Conservation (phyloP, 2,888 invertebrate genomes). For the Pimpla rufipes region DNA sequence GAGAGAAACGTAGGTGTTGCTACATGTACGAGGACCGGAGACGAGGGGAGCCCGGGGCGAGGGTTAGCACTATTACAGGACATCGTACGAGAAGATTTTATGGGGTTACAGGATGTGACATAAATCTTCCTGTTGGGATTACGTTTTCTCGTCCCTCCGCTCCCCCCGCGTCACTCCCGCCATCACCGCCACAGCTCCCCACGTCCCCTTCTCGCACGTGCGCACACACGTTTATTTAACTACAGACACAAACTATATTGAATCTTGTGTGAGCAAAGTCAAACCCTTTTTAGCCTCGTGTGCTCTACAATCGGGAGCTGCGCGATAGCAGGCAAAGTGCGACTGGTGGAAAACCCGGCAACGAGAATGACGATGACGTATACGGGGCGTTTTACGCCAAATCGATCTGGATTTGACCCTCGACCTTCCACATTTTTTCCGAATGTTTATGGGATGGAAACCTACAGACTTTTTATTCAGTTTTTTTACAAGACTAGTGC, state of each 20-base stretch:
- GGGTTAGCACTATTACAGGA: constrained; percentile 55
- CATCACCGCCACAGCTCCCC: background rate
- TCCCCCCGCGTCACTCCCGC: background rate
- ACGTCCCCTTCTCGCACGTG: background rate
- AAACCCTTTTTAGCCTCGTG: constrained; percentile 18
- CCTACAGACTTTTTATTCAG: too few species aligned
- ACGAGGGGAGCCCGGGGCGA: constrained; percentile 30
- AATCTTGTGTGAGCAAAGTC: constrained; percentile 10
- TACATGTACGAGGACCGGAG: constrained; percentile 22
- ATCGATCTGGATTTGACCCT: too few species aligned
- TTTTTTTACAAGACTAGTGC: too few species aligned
- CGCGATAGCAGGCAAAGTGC: background rate
- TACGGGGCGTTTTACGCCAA: too few species aligned
- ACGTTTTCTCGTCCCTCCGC: constrained; percentile 53
- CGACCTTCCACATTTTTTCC: too few species aligned
- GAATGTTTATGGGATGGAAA: too few species aligned
- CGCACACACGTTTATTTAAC: constrained; percentile 19
- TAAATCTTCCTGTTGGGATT: constrained; percentile 67
- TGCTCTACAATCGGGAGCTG: constrained; percentile 1
- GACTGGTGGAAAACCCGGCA: background rate
- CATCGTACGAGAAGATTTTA: constrained; percentile 63
- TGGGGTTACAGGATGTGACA: constrained; percentile 63
- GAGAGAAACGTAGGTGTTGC: constrained; percentile 35
- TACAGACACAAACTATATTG: constrained; percentile 26
- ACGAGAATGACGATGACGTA: constrained; percentile 6